Base-by-base conservation (phyloP, 2,888 invertebrate species). In the Cheilosia vernalis region DNA sequence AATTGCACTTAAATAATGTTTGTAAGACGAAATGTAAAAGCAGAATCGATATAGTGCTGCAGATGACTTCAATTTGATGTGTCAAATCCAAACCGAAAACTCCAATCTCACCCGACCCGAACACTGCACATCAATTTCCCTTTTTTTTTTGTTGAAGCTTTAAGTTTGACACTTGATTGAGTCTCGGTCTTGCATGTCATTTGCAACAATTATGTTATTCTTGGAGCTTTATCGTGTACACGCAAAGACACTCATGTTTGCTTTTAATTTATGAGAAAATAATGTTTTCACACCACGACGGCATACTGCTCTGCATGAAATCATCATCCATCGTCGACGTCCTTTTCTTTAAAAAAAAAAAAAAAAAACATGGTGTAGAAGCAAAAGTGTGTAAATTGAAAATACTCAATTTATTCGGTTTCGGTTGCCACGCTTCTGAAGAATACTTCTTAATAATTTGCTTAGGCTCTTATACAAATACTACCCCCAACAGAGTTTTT, bases 231-330 rank as follows among this genome's bases (percentile, higher is more conserved):
- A n/a, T 27, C 33, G 15, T 51, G 17, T 64, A 4, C 21, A 19
- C 21, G 4, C 33, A 21, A 6, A 49, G 30, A 17, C 10, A 47
- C 33, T 63, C 30, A 40, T 66, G 53, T 66, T 66, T 66, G 53
- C 27, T 37, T 64, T 66, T 66, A 66, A 53, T 66, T 66, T 53
- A 27, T 24, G 53, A 27, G 53, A 40, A 66, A 64, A 64, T 37
- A 24, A 40, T 66, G 66, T 53, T 66, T 51, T 64, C 19, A 6
- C n/a, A 37, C 37, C 37, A 37, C 30, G 27, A 33, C 19, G 21
- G 37, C 21, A 37, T 51, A 40, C 1, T 21, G 2, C 47, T 30
- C 37, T 13, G 37, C 37, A 13, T 37, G 27, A 47, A 27, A n/a
- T 13, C 17, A 63, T 24, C 27, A n/a, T 61, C 27, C 10, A 4